Evolutionary conservation across 2,113 vertebrate species (phyloP).

Genomic region (Vidua chalybeata): DNA sequence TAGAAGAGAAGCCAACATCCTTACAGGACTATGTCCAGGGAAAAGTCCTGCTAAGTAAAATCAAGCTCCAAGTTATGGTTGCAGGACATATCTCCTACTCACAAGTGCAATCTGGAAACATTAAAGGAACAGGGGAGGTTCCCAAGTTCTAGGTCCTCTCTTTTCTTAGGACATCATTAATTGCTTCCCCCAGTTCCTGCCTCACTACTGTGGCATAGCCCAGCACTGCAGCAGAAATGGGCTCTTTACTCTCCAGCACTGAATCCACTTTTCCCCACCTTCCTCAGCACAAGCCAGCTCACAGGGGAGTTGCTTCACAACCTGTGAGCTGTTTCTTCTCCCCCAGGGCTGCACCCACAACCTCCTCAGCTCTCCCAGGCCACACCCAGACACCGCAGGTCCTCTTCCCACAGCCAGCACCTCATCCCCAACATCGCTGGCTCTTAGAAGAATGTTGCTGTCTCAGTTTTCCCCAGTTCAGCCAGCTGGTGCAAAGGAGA

Average conservation of each 20-base stretch:
- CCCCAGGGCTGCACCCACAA: background rate
- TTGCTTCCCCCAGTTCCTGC: background rate
- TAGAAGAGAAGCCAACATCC: background rate
- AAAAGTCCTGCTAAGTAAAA: background rate
- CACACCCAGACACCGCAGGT: background rate
- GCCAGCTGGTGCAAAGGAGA: background rate
- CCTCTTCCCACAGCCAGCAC: background rate
- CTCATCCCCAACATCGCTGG: background rate
- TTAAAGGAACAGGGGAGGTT: background rate
- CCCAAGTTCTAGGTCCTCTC: background rate
- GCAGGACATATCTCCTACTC: background rate
- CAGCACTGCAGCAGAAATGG: background rate
- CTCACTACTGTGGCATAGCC: accelerated
- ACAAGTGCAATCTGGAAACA: background rate
- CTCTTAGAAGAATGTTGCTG: background rate
- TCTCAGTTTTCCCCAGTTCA: background rate
- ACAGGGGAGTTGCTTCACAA: background rate
- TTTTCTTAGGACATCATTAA: background rate
- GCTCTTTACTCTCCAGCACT: background rate
- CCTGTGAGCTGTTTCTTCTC: background rate
- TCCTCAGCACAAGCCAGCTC: background rate
- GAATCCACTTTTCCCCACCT: background rate
- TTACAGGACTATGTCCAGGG: background rate
- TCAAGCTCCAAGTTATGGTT: background rate
- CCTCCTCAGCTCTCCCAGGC: background rate